These are phyloP conservation scores for Automeris io DNA, from an alignment of 2,888 invertebrate species.

Conservation along the genomic window DNA sequence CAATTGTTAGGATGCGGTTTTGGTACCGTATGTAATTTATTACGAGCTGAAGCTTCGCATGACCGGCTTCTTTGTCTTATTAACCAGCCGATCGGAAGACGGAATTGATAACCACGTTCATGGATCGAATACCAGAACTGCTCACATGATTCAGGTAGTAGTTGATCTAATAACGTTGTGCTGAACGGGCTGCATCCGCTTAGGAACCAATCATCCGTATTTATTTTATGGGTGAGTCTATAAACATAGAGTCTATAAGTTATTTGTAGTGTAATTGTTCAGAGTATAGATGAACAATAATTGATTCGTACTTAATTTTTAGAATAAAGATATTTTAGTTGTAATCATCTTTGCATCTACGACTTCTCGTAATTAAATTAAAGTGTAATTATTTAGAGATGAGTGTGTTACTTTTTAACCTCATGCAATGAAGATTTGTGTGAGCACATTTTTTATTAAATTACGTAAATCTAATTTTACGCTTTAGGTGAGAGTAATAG, in stretches of 20 bases:
- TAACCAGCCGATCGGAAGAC: constrained; percentile 45
- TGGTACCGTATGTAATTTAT: constrained; percentile 1
- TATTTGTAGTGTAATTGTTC: too few relatives aligned
- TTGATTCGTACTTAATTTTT: too few relatives aligned
- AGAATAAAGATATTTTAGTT: too few relatives aligned
- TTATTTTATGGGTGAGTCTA: constrained; percentile 53
- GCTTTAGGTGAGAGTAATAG: too few relatives aligned
- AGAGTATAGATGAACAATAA: too few relatives aligned
- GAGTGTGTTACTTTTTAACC: too few relatives aligned
- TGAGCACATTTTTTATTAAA: too few relatives aligned
- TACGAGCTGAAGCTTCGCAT: constrained; percentile 27
- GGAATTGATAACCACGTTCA: constrained; percentile 29
- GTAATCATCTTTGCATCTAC: too few relatives aligned
- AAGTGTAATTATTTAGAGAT: too few relatives aligned
- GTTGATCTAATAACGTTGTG: constrained; percentile 28
- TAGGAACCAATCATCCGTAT: constrained; percentile 35
- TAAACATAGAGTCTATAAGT: constrained; percentile 24
- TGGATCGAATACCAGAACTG: constrained; percentile 32
- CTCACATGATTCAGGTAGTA: constrained; percentile 34
- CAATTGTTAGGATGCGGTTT: constrained; percentile 2
- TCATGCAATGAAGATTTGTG: too few relatives aligned
- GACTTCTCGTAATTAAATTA: too few relatives aligned
- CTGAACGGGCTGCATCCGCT: constrained; percentile 38
- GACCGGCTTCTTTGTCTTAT: constrained; percentile 51
- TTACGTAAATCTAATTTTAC: too few relatives aligned